A percentile compares a stretch with the other conserved stretches of the same genome.
phyloP scores from a whole-genome alignment of 2,797 vertebrate species.

The Gymnoscopelus microlampas region DNA sequence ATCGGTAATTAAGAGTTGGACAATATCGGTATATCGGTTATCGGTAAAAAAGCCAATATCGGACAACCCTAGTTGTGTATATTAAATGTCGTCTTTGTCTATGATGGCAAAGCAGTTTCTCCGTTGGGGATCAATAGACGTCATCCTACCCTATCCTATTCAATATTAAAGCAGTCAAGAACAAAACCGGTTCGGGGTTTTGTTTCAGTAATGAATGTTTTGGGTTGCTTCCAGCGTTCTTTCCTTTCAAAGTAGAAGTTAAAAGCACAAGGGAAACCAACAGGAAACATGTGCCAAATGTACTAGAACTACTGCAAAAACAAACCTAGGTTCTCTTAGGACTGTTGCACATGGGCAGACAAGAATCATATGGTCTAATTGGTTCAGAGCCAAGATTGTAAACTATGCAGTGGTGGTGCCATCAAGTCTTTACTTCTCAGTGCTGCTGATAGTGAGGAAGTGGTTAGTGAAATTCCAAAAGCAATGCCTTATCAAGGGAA shows the following conservation, averaged over 20 bases:
- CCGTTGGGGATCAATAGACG: no score
- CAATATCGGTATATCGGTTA: no score
- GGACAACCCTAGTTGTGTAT: no score
- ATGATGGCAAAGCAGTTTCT: no score
- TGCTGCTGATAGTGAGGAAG: neutral
- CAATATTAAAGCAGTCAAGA: neutral
- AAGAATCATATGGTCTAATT: neutral
- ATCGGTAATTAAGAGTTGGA: no score
- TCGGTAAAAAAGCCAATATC: no score
- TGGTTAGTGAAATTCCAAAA: neutral
- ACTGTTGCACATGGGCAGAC: neutral
- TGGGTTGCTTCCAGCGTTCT: neutral
- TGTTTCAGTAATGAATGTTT: neutral
- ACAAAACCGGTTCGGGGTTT: conserved; percentile 3
- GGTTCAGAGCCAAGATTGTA: conserved; percentile 18
- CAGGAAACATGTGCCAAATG: conserved; percentile 24
- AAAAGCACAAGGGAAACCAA: neutral
- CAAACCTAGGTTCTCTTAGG: neutral
- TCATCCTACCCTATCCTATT: no score
- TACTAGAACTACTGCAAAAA: no score
- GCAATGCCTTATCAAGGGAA: conserved; percentile 13
- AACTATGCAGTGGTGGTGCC: neutral
- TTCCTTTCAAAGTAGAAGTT: neutral
- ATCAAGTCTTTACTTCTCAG: neutral
- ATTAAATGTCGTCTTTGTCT: no score